Conservation (phyloP, 2,797 vertebrate genomes). For the Spondyliosoma cantharus region DNA sequence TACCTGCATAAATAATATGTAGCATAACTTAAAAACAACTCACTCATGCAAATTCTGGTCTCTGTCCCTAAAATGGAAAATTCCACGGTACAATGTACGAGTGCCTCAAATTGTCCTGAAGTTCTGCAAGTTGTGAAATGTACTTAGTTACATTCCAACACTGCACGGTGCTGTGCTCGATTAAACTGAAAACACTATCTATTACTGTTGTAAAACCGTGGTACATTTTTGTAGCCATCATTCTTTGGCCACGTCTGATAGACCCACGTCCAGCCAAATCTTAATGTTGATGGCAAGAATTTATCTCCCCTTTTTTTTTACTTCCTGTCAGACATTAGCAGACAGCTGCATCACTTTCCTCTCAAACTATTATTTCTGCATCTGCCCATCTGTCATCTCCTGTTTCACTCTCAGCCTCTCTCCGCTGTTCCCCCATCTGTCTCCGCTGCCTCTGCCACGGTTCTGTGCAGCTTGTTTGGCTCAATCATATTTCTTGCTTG, state of each 20-base stretch:
- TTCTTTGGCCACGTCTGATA: conserved; percentile 15
- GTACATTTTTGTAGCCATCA: neutral
- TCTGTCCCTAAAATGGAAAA: no score
- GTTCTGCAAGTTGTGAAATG: no score
- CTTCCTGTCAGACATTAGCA: conserved; percentile 46
- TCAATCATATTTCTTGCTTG: conserved; percentile 38
- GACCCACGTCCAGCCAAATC: conserved; percentile 38
- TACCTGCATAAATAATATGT: no score
- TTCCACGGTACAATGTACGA: no score
- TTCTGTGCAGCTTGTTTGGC: neutral
- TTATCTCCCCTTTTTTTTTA: conserved; percentile 6
- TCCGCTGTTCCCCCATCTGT: conserved; percentile 5
- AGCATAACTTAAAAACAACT: no score
- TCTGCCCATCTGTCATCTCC: conserved; percentile 42
- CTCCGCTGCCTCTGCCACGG: conserved; percentile 5
- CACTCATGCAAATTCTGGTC: no score
- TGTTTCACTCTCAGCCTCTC: neutral
- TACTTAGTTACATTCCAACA: no score
- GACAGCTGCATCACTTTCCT: conserved; percentile 59
- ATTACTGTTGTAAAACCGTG: neutral
- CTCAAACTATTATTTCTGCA: conserved; percentile 41
- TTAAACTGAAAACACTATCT: neutral
- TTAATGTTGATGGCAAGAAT: conserved; percentile 13
- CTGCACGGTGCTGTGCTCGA: no score
- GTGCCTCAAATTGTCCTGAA: no score